These are phyloP conservation scores for Phyllopteryx taeniolatus DNA, from an alignment of 2,113 vertebrate species.

Conservation along the genomic window DNA sequence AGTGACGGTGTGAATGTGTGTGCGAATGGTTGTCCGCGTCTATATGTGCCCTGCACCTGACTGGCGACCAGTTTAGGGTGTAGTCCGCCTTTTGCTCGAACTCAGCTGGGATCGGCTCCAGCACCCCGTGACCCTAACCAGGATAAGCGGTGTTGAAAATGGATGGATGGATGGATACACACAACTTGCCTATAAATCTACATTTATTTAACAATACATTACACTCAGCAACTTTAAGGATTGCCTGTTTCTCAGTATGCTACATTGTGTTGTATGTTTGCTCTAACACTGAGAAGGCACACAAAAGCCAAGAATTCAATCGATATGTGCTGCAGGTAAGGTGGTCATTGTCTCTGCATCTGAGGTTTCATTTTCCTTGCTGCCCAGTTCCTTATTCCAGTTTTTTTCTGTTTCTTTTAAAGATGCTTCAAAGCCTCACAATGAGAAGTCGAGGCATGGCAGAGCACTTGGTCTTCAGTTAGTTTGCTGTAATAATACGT, in stretches of 20 bases:
- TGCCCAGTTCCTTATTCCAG: constrained; percentile 23
- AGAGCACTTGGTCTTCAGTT: background rate
- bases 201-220: background rate
- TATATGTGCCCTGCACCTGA: too few species aligned
- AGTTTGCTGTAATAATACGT: background rate
- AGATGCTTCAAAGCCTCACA: background rate
- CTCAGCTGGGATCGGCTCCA: too few species aligned
- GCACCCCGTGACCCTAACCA: too few species aligned
- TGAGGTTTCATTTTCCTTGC: constrained; percentile 10
- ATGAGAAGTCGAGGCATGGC: background rate
- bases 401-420: constrained; percentile 4
- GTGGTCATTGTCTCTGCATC: constrained; percentile 19
- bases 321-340: constrained; percentile 20
- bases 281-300: background rate
- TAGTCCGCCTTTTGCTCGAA: too few species aligned
- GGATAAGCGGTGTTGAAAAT: too few species aligned
- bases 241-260: background rate
- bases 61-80: too few species aligned
- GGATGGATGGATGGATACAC: too few species aligned
- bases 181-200: background rate
- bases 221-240: background rate
- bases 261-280: background rate
- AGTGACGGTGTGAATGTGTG: too few species aligned
- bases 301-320: constrained; percentile 25
- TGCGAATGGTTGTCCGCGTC: too few species aligned